These are phyloP conservation scores for Anastatus disparis DNA, from an alignment of 1,140 invertebrate genomes.

Conservation along the genomic window DNA sequence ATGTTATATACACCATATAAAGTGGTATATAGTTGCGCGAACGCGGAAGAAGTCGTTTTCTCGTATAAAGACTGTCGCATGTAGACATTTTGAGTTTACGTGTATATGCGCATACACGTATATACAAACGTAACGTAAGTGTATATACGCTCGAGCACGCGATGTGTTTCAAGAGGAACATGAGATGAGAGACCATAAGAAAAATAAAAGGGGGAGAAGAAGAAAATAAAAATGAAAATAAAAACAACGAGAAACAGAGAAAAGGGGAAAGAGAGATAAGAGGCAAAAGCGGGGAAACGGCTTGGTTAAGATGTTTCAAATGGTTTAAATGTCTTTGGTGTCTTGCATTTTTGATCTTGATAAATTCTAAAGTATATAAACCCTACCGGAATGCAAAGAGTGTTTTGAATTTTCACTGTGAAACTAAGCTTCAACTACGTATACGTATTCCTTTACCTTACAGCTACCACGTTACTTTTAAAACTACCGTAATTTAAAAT, in stretches of 20 bases:
- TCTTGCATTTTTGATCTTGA: too few relatives aligned
- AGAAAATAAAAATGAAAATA: too few relatives aligned
- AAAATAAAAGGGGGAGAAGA: neutral
- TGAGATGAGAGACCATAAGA: neutral
- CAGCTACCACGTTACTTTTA: too few relatives aligned
- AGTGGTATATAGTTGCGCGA: slow-evolving; percentile 55
- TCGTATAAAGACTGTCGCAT: slow-evolving; percentile 11
- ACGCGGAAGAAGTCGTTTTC: slow-evolving; percentile 52
- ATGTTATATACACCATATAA: slow-evolving; percentile 47
- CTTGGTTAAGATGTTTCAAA: too few relatives aligned
- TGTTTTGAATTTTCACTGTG: too few relatives aligned
- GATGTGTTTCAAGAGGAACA: neutral
- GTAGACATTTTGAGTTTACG: slow-evolving; percentile 45
- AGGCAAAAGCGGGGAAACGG: too few relatives aligned
- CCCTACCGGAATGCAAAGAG: too few relatives aligned
- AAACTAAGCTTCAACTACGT: too few relatives aligned
- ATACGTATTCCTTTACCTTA: too few relatives aligned
- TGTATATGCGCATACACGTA: neutral
- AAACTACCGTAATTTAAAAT: too few relatives aligned
- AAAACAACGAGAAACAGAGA: neutral
- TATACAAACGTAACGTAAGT: neutral
- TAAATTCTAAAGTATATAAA: too few relatives aligned
- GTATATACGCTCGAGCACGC: neutral
- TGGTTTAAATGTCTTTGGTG: too few relatives aligned
- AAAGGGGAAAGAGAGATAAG: neutral